Conservation (phyloP, 2,888 invertebrate species). For the Acrobasis consociella region DNA sequence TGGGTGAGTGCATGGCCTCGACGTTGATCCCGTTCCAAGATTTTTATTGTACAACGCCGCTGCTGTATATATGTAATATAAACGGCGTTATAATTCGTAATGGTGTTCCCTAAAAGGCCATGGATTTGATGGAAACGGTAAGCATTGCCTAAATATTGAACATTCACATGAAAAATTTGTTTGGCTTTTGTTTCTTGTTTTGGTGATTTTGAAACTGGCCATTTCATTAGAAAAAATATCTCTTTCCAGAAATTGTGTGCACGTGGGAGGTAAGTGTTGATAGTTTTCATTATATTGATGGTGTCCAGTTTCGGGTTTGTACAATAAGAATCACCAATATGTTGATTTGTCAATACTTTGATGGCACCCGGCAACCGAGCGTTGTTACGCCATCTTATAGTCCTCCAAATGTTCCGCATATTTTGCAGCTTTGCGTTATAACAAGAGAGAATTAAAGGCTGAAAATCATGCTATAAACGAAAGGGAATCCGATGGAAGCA, state of each 20-base stretch:
- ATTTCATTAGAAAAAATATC: slow-evolving; percentile 83
- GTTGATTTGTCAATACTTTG: slow-evolving; percentile 79
- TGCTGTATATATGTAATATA: slow-evolving; percentile 66
- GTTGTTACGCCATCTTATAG: slow-evolving; percentile 83
- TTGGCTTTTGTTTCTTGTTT: slow-evolving; percentile 84
- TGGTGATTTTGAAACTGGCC: slow-evolving; percentile 83
- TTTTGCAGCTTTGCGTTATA: slow-evolving; percentile 68
- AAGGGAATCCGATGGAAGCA: slow-evolving; percentile 62
- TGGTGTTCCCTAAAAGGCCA: slow-evolving; percentile 82
- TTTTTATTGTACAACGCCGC: slow-evolving; percentile 62
- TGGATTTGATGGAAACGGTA: slow-evolving; percentile 85
- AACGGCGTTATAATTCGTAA: slow-evolving; percentile 74
- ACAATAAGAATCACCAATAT: slow-evolving; percentile 58
- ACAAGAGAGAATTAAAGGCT: slow-evolving; percentile 61
- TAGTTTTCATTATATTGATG: slow-evolving; percentile 65
- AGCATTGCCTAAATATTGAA: slow-evolving; percentile 58
- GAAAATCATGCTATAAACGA: slow-evolving; percentile 66
- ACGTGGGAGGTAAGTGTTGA: slow-evolving; percentile 80
- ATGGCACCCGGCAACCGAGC: slow-evolving; percentile 81
- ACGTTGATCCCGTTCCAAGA: slow-evolving; percentile 71
- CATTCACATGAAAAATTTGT: slow-evolving; percentile 66
- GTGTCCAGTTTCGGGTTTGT: slow-evolving; percentile 66
- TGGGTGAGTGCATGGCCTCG: slow-evolving; percentile 76
- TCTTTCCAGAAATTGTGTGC: slow-evolving; percentile 82
- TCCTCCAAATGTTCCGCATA: slow-evolving; percentile 77